Base-by-base conservation (phyloP, 2,797 vertebrate genomes). In the Amazonetta brasiliensis region DNA sequence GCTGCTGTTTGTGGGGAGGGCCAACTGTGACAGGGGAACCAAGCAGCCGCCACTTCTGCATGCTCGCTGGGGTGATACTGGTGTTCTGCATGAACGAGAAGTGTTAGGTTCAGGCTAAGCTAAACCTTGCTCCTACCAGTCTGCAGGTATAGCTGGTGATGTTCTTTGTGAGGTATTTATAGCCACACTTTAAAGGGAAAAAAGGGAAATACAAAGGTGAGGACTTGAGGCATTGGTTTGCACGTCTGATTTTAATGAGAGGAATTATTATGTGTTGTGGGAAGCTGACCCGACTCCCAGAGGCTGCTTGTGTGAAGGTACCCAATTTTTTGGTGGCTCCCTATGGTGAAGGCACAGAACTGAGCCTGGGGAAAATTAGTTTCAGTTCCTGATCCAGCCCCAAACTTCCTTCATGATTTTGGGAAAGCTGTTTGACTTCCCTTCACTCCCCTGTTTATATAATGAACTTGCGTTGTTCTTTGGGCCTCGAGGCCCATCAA, bases 391-490 rank as follows among this genome's bases (percentile, higher is more conserved):
- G 87, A 84, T 87, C 37, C 64, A 94, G 84, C 75, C 77, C 22
- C 87, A 80, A 91, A 93, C 78, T 94, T 96, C 94, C 91, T 84
- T 84, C 88, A 55, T 92, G 95, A 89, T 94, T 96, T 96, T 94
- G 75, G 75, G 60, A 90, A 94, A 91, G 91, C 90, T 92, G 95
- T 55, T 95, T 94, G 85, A 94, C 90, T 96, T 96, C 94, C 87
- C 87, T 92, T 90, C 0, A 0, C 48, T 89, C n/a, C 30, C 37
- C 58, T 8, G 1, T 95, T 94, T 95, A 60, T 94, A 77, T 96
- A 96, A 95, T 96, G 91, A 95, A 87, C 84, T 83, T 11, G 0
- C 3, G 15, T 77, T 71, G 44, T 93, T 94, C 92, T 90, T 71
- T 89, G 93, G 89, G 93, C 93, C 95, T 95, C 59, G 28, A 93